These are phyloP conservation scores for Heliconius ethilla DNA, from an alignment of 2,888 invertebrate species.

Conservation along the genomic window DNA sequence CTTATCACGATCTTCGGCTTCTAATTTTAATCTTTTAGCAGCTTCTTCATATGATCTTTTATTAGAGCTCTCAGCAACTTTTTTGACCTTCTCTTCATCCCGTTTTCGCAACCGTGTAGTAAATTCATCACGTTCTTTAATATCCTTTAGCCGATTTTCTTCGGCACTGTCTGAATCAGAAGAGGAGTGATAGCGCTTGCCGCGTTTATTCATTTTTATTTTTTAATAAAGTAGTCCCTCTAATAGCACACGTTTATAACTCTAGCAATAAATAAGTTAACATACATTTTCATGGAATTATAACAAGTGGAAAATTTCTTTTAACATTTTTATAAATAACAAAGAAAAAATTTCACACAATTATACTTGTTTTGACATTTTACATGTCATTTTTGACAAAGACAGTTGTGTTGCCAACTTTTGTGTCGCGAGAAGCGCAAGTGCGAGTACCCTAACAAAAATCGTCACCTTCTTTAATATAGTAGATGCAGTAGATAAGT, in stretches of 20 bases:
- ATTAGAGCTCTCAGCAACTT: constrained; percentile 86
- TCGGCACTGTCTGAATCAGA: constrained; percentile 88
- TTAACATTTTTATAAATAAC: neutral
- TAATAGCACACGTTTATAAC: neutral
- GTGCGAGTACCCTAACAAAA: neutral
- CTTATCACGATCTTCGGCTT: constrained; percentile 92
- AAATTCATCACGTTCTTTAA: constrained; percentile 97
- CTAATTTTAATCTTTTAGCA: constrained; percentile 93
- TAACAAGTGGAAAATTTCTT: neutral
- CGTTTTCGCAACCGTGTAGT: constrained; percentile 92
- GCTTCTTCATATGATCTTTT: constrained; percentile 92
- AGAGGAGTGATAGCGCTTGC: constrained; percentile 77
- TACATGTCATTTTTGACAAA: constrained; percentile 5
- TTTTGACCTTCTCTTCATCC: constrained; percentile 94
- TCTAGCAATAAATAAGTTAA: neutral
- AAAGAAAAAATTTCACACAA: neutral
- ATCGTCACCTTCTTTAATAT: neutral
- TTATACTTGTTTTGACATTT: neutral
- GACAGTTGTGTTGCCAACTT: neutral
- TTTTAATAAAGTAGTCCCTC: neutral
- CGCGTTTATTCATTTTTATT: constrained; percentile 62
- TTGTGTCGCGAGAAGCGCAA: neutral
- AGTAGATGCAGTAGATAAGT: neutral
- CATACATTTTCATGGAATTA: neutral
- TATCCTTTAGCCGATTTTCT: constrained; percentile 89